Evolutionary conservation across 2,113 vertebrate species (phyloP).

Genomic region (Chauna torquata): DNA sequence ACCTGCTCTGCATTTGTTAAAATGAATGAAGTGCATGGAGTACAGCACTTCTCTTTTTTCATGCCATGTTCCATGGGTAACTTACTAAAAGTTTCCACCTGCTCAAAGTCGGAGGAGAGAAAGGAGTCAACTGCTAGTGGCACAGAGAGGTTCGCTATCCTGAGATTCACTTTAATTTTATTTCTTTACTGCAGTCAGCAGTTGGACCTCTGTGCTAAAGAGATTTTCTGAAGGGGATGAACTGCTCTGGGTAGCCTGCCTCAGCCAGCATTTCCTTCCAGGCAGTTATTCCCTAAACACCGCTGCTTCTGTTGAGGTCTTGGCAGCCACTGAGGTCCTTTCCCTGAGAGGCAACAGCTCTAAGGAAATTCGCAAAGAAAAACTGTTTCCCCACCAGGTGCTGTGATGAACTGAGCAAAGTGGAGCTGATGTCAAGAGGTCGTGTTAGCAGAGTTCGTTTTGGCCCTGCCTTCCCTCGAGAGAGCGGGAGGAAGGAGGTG

Average conservation of each 20-base stretch:
- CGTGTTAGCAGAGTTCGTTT: background rate
- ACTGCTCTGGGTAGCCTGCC: background rate
- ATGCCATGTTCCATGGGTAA: background rate
- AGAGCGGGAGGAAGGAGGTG: background rate
- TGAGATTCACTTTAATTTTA: background rate
- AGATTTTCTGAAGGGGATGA: background rate
- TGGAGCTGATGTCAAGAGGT: background rate
- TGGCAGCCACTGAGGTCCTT: background rate
- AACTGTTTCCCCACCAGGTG: accelerated
- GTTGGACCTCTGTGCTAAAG: background rate
- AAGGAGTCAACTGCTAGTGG: accelerated
- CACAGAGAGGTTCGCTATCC: background rate
- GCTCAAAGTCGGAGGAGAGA: background rate
- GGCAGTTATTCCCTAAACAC: background rate
- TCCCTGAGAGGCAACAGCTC: background rate
- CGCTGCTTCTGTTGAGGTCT: background rate
- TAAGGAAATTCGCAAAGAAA: background rate
- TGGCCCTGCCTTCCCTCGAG: background rate
- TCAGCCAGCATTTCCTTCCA: background rate
- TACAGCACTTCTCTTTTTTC: background rate
- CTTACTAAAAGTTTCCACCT: background rate
- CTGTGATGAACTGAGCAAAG: background rate
- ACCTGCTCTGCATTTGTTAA: background rate
- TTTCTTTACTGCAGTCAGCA: background rate
- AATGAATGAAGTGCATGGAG: background rate